Evolutionary conservation across 2,888 invertebrate genomes (phyloP), one percentile per base, ranked within the genome.

Genomic region (Limnephilus lunatus): DNA sequence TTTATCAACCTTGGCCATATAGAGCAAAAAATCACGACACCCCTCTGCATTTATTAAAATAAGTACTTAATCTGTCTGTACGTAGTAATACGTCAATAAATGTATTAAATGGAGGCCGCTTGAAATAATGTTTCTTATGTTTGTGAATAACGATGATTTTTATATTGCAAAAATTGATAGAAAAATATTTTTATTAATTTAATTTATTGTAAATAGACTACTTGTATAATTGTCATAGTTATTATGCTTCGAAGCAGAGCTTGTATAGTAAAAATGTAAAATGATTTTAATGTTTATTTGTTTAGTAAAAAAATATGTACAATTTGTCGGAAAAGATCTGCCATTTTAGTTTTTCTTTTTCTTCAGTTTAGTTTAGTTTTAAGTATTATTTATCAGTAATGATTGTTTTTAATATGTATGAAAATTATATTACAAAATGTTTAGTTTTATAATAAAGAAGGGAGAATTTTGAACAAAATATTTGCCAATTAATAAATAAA

Each of bases 401-500:
- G 53, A 83, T 32, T 31, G 48, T 82, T 85, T 25, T 90, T 31
- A 85, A 35, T 83, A 39, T 85, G 32, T 85, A 85, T 85, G 15
- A 85, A 85, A 39, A 35, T 35, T 85, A 35, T 85, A 90, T 25
- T 90, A 90, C 31, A 35, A 88, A 89, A 81, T 91, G 89, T 92
- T 91, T 91, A 89, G 89, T 92, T 91, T 89, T 92, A 91, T 89
- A 91, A 80, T 32, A 44, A 48, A 32, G 81, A 88, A 44, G 53
- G 85, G 82, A 90, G 91, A 90, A 91, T 91, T 91, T 92, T 91
- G 92, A 91, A 92, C 92, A 92, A 92, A 92, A 91, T 83, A 87
- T 90, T 89, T 90, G 92, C 92, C 90, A 92, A 92, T 92, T 92
- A 92, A 91, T 91, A 91, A 92, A 92, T 92, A 92, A 92, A 92